A percentile compares a stretch with the other conserved stretches of the same genome.
These are phyloP conservation scores for Chlorospingus semifuscus DNA, from an alignment of 2,797 vertebrate genomes.

Conservation along the genomic window DNA sequence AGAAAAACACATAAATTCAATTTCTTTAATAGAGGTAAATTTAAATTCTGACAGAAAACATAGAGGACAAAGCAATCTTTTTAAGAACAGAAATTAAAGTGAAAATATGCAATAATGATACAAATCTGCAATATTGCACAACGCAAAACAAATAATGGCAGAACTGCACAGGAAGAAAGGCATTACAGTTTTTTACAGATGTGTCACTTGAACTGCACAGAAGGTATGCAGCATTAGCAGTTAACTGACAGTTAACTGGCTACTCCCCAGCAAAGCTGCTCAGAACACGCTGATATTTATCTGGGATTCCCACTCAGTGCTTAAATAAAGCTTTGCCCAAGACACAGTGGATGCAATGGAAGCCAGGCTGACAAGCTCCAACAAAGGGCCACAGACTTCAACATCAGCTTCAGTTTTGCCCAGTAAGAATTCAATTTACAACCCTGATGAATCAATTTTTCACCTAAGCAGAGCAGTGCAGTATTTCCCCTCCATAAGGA, in stretches of 20 bases:
- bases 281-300: constrained; percentile 38
- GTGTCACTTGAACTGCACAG: not conserved
- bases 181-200: not conserved
- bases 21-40: not conserved
- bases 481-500: not conserved
- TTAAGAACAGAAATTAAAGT: not conserved
- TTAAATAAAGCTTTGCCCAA: not conserved
- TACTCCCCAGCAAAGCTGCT: not conserved
- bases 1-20: not conserved
- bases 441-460: not conserved
- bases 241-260: not conserved
- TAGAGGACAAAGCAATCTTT: not conserved
- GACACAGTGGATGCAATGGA: not conserved
- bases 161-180: not conserved
- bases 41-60: not conserved
- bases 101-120: not conserved
- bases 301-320: not conserved
- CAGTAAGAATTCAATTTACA: not conserved
- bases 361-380: not conserved
- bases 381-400: not conserved
- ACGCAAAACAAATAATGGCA: not conserved
- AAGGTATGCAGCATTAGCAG: not conserved
- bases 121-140: not conserved
- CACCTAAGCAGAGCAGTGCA: not conserved
- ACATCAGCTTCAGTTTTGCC: not conserved